Evolutionary conservation across 2,113 vertebrate species (phyloP), one percentile per base, ranked within the genome.

Genomic region (Otis tarda): DNA sequence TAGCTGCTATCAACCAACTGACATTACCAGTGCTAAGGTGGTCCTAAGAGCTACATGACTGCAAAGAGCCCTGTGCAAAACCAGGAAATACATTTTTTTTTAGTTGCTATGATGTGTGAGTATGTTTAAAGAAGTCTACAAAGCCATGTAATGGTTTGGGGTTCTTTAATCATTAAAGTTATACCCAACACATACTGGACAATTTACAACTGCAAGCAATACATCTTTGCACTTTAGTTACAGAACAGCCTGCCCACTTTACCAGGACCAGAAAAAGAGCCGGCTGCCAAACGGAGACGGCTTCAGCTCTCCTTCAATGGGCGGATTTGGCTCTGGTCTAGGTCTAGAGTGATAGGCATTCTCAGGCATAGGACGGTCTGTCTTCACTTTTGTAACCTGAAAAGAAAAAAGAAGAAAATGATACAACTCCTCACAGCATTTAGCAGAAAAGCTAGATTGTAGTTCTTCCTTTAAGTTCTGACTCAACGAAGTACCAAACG

Each of bases 341-440:
- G 98, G 68, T 84, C 98, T 98, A 76, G 99, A 99, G 87, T 99
- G 98, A 97, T 99, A 99, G 12, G 97, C 97, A 94, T 99, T 99
- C 97, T 99, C 99, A 10, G 99, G 99, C 37, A 98, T 16, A 70
- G 99, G 98, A 52, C 99, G 98, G 6, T 98, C 87, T 60, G 99
- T 99, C 70, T 98, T 95, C 98, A 99, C 99, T 98, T 99, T 99
- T 8, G 99, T 99, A 95, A 99, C 98, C 99, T 99, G 95, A 22
- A 90, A 92, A 89, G 59, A 63, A 27, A 55, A 87, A 84, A 83
- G 28, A 56, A 79, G 28, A 68, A 68, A 86, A 21, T 56, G 4
- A 50, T 7, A 41, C 6, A 43, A 37, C 28, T 69, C 67, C 41
- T 64, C 33, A 69, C 17, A 53, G 56, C 14, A 41, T 68, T 83